These are phyloP conservation scores for Chymomyza fuscimana DNA, from an alignment of 2,888 invertebrate species.

Conservation along the genomic window DNA sequence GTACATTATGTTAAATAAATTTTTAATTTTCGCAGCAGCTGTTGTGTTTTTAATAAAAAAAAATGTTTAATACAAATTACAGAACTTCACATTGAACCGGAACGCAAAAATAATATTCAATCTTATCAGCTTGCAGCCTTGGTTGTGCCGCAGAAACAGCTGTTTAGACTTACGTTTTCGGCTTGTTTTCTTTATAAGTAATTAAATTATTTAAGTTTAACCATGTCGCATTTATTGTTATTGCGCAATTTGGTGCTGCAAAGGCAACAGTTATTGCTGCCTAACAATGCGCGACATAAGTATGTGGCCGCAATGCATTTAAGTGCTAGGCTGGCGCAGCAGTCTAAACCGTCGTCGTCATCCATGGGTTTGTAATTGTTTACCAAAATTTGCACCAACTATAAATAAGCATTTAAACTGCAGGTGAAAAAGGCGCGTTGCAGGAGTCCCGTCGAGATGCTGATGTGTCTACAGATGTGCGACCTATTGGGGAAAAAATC, in stretches of 20 bases:
- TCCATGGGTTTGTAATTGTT: conserved; percentile 38
- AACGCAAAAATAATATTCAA: too few relatives aligned
- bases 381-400: not conserved
- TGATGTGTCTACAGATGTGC: conserved; percentile 81
- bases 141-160: conserved; percentile 32
- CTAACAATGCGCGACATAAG: conserved; percentile 17
- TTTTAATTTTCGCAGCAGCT: too few relatives aligned
- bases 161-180: conserved; percentile 35
- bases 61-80: too few relatives aligned
- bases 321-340: conserved; percentile 28
- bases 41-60: too few relatives aligned
- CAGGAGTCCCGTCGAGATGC: conserved; percentile 48
- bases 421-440: conserved; percentile 30
- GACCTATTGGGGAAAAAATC: conserved; percentile 87
- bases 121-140: not conserved
- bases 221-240: conserved; percentile 62
- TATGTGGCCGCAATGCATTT: conserved; percentile 40
- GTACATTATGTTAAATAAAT: too few relatives aligned
- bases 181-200: conserved; percentile 23
- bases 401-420: not conserved
- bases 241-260: conserved; percentile 57
- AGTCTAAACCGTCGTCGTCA: conserved; percentile 23
- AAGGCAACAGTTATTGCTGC: conserved; percentile 36
- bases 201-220: conserved; percentile 5
- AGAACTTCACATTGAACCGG: too few relatives aligned